These are phyloP conservation scores for Trachelipus rathkii DNA, from an alignment of 1,140 invertebrate genomes.

Conservation along the genomic window DNA sequence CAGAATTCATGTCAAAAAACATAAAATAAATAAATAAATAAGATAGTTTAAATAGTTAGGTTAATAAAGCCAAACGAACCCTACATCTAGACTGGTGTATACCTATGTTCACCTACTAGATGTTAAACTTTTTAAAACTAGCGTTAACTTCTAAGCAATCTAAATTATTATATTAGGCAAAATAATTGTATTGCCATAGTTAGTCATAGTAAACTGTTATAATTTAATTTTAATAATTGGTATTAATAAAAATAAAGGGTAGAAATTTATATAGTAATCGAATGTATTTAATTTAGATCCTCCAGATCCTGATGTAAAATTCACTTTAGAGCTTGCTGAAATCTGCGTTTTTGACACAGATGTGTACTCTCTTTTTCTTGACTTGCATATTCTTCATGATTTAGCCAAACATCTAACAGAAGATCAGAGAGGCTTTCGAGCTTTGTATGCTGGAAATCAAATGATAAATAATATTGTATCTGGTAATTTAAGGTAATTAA, in stretches of 20 bases:
- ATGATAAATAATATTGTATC: slow-evolving; percentile 10
- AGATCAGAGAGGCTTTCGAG: background rate
- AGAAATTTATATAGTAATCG: too few relatives aligned
- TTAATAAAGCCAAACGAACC: too few relatives aligned
- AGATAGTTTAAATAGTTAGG: too few relatives aligned
- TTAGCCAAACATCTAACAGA: slow-evolving; percentile 1
- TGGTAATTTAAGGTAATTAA: background rate
- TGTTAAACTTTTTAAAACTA: too few relatives aligned
- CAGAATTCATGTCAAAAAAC: too few relatives aligned
- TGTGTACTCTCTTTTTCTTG: slow-evolving; percentile 5
- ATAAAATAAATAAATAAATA: too few relatives aligned
- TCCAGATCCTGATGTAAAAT: background rate
- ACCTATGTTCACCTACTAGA: too few relatives aligned
- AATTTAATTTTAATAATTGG: background rate
- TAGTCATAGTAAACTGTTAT: background rate
- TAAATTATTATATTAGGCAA: too few relatives aligned
- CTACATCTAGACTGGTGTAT: too few relatives aligned
- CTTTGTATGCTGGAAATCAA: slow-evolving; percentile 18
- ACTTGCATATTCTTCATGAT: background rate
- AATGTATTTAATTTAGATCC: background rate
- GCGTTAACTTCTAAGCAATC: too few relatives aligned
- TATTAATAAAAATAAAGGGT: background rate
- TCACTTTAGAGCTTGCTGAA: slow-evolving; percentile 10
- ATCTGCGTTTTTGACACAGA: slow-evolving; percentile 10
- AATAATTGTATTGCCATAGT: too few relatives aligned